phyloP scores from a whole-genome alignment of 2,113 vertebrate species.

The Nothobranchius kuhntae region DNA sequence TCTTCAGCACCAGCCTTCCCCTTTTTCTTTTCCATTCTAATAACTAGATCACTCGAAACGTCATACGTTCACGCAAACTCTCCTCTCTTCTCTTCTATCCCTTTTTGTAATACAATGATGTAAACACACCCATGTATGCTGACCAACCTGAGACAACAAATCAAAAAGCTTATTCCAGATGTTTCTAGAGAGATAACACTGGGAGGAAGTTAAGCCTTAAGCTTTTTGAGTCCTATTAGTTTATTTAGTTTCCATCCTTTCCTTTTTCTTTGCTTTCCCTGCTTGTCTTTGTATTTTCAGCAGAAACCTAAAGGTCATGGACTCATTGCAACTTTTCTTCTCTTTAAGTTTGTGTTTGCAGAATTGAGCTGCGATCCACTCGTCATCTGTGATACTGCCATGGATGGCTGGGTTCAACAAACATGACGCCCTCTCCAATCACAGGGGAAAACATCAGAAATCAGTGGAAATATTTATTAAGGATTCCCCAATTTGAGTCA shows the following conservation, averaged over 20 bases:
- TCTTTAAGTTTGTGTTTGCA: slow-evolving; percentile 17
- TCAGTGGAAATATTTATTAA: not conserved
- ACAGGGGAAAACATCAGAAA: slow-evolving; percentile 3
- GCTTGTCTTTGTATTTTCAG: slow-evolving; percentile 26
- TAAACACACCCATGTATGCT: slow-evolving; percentile 18
- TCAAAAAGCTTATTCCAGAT: slow-evolving; percentile 16
- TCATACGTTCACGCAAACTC: slow-evolving; percentile 31
- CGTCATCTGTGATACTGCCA: slow-evolving; percentile 48
- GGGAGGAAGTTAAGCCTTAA: not conserved
- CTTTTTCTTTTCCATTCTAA: slow-evolving; percentile 67
- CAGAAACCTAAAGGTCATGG: slow-evolving; percentile 43
- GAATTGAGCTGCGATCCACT: slow-evolving; percentile 21
- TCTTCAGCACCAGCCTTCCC: slow-evolving; percentile 64
- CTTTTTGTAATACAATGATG: not conserved
- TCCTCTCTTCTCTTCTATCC: not conserved
- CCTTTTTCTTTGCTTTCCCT: not conserved
- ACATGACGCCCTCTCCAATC: slow-evolving; percentile 21
- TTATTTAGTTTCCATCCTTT: not conserved
- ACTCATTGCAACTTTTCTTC: slow-evolving; percentile 31
- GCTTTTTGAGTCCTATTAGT: not conserved
- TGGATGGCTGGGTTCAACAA: slow-evolving; percentile 32
- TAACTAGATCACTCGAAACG: slow-evolving; percentile 69
- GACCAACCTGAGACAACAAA: slow-evolving; percentile 33
- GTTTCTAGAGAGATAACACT: slow-evolving; percentile 21
- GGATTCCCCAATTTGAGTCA: too few species aligned